Base-by-base conservation (phyloP, 2,113 vertebrate species). In the Rhodinocichla rosea region DNA sequence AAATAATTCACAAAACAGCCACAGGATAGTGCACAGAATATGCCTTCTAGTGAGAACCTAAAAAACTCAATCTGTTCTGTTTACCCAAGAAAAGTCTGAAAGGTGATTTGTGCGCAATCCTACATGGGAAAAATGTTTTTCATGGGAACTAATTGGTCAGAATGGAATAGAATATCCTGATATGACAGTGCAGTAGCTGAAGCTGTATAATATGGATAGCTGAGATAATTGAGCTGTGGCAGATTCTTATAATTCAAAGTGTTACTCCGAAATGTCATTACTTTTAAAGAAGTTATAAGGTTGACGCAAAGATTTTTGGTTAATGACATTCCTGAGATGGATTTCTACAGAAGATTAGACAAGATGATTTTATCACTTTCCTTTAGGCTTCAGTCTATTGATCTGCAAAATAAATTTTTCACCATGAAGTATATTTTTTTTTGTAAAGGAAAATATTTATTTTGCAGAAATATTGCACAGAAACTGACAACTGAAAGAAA, bases 1-100 rank as follows among this genome's bases (percentile, higher is more conserved):
- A 89, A 96, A 88, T 69, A 95, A 85, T 77, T 94, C 59, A 95
- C 47, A 77, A 77, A 88, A 39, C 21, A 91, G 39, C 49, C 47
- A 83, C 28, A 77, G 45, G 39, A 57, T 59, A 82, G 24, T 79
- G 37, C 45, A 79, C 40, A 26, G 45, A 89, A 73, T n/a, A 68
- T 75, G 33, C 35, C 60, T 97, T 91, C 42, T 81, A 56, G 35
- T 91, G 26, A 85, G 42, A 88, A 73, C 10, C 42, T 83, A 47
- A 90, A 80, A 80, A 57, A 26, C 23, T 55, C 45, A 44, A 9
- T 76, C 37, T 85, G 28, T 62, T 80, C 50, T 87, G 18, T 50
- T 81, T 59, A 90, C 15, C 6, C 15, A 67, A 55, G 33, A 60
- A 83, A 74, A 81, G 56, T 3, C 35, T 64, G 32, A 55, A 59